These are phyloP conservation scores for Leptopilina myrica DNA, from an alignment of 2,888 invertebrate species.

Conservation along the genomic window DNA sequence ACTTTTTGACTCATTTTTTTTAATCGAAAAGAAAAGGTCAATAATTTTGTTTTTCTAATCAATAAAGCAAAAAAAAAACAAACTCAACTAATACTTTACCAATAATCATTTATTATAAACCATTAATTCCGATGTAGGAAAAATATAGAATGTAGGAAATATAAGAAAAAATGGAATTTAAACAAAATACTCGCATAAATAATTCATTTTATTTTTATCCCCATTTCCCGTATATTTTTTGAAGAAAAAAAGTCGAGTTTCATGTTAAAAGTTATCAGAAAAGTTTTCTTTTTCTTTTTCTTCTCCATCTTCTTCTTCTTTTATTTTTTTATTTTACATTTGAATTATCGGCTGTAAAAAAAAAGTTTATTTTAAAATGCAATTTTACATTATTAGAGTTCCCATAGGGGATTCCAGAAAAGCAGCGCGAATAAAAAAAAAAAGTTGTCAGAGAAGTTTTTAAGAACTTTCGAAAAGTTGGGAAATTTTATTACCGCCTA, in stretches of 20 bases:
- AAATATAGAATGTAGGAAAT: too few species aligned
- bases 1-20: too few species aligned
- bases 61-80: too few species aligned
- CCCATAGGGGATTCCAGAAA: conserved; percentile 20
- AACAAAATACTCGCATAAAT: too few species aligned
- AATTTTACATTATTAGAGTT: conserved; percentile 17
- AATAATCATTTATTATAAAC: too few species aligned
- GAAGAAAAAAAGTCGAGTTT: neutral
- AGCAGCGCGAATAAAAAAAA: neutral
- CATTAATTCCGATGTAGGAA: too few species aligned
- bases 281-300: neutral
- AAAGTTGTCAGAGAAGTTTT: conserved; percentile 13
- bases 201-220: too few species aligned
- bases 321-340: conserved; percentile 1
- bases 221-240: neutral
- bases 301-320: neutral
- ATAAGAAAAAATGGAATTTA: too few species aligned
- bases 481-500: conserved; percentile 1
- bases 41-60: too few species aligned
- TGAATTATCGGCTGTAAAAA: conserved; percentile 18
- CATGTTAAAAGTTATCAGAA: neutral
- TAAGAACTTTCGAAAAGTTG: conserved; percentile 11
- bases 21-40: too few species aligned
- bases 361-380: conserved; percentile 16
- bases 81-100: too few species aligned